These are phyloP conservation scores for Plestiodon gilberti DNA, from an alignment of 2,113 vertebrate species.

Conservation along the genomic window DNA sequence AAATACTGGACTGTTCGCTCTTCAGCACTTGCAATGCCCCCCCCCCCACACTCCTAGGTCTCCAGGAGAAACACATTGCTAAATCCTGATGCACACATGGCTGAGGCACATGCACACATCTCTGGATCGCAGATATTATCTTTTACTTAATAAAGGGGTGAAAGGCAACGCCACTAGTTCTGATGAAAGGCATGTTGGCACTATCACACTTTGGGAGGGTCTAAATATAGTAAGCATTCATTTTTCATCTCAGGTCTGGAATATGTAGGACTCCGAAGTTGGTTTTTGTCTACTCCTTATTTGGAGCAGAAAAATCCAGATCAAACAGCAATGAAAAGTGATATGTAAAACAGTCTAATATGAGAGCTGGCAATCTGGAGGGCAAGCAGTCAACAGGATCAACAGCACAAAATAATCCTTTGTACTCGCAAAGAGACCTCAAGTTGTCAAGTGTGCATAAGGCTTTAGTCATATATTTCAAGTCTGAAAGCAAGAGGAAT, in stretches of 20 bases:
- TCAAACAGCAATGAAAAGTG: accelerated
- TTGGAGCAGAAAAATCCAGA: background rate
- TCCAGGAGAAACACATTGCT: background rate
- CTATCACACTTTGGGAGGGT: background rate
- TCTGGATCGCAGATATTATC: background rate
- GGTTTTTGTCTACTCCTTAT: accelerated
- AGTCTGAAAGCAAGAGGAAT: background rate
- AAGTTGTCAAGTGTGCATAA: background rate
- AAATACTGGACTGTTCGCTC: background rate
- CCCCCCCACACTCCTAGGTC: background rate
- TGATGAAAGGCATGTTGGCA: background rate
- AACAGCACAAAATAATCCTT: slow-evolving; percentile 29
- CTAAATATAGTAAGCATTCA: accelerated
- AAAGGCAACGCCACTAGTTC: background rate
- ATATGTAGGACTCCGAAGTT: accelerated
- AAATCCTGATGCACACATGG: slow-evolving; percentile 17
- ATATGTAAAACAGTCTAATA: background rate
- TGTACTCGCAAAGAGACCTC: slow-evolving; percentile 28
- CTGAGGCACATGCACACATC: background rate
- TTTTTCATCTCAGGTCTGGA: accelerated
- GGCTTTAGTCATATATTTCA: background rate
- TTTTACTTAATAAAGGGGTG: slow-evolving; percentile 39
- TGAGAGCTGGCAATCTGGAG: background rate
- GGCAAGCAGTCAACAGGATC: slow-evolving; percentile 17
- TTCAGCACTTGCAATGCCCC: background rate